phyloP scores from a whole-genome alignment of 30 jellyfish, hydroid and myxozoan genomes.

The Cassiopea andromeda region DNA sequence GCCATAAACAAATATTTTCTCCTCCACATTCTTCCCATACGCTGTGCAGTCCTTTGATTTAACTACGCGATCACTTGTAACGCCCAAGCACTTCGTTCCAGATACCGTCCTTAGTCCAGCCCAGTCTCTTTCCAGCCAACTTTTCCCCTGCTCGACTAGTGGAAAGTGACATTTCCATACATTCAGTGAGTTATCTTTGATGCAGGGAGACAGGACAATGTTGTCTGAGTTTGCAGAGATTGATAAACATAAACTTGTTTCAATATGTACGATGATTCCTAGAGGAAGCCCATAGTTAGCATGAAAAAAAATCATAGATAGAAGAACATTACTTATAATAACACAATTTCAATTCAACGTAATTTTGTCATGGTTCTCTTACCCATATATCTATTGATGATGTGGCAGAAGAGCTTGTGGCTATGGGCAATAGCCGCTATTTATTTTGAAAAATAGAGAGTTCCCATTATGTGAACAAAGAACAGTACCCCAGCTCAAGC shows the following conservation, averaged over 20 bases:
- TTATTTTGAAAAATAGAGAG: too few species aligned
- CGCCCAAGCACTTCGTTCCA: conserved; percentile 41
- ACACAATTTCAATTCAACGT: neutral
- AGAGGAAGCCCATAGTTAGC: neutral
- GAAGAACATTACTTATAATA: neutral
- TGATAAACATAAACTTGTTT: conserved; percentile 31
- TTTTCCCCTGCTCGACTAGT: conserved; percentile 24
- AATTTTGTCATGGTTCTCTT: neutral
- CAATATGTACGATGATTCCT: conserved; percentile 45
- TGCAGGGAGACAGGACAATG: conserved; percentile 32
- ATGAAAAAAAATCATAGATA: neutral
- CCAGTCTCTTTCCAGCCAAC: conserved; percentile 61
- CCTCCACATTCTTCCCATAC: conserved; percentile 51
- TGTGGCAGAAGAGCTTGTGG: neutral
- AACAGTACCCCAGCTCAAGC: too few species aligned
- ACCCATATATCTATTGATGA: too few species aligned
- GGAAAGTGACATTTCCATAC: conserved; percentile 68
- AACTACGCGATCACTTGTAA: conserved; percentile 33
- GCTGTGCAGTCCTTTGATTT: conserved; percentile 57
- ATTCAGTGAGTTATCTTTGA: conserved; percentile 11
- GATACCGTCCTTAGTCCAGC: conserved; percentile 45
- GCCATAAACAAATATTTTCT: conserved; percentile 50
- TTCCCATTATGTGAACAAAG: too few species aligned
- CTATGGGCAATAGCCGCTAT: neutral
- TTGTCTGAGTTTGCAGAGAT: conserved; percentile 32